Evolutionary conservation across 2,888 invertebrate genomes (phyloP), one percentile per base, ranked within the genome.

Genomic region (Polyommatus icarus): DNA sequence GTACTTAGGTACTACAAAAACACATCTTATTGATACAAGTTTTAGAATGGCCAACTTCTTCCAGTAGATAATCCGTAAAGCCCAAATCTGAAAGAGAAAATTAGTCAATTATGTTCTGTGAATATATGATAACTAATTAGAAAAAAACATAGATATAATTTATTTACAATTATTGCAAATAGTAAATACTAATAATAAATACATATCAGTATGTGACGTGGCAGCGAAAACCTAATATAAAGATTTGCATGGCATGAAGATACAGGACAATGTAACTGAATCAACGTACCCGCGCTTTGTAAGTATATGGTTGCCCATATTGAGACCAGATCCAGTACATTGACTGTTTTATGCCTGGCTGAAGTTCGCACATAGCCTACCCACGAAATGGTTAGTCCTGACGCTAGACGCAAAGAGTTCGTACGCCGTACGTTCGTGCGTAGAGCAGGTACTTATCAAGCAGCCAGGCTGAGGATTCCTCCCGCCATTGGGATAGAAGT

Each of bases 401-500:
- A 86, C 81, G 71, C 82, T 84, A 5, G 85, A 80, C 10, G 86
- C 85, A 77, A 85, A 83, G 10, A 85, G 82, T 10, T 83, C 78
- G 18, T 80, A 80, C 2, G 85, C 81, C 6, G n/a, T n/a, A n/a
- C 85, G 83, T 6, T 82, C 77, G 76, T 86, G 87, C n/a, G n/a
- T n/a, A 0, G 85, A 86, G 78, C 86, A 86, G 6, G 80, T 76
- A 71, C 82, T 82, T 18, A 67, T 15, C n/a, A 32, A n/a, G 67
- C 87, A 87, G 6, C 87, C 87, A 15, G 87, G 87, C 80, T 86
- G 86, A 10, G 76, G 73, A 78, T 83, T 83, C 75, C 83, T 82
- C 6, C 86, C 87, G 24, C 87, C 86, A 76, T 87, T 87, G 29
- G 86, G 87, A 78, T 87, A 88, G 81, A 89, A 89, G 80, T 89